phyloP scores from a whole-genome alignment of 2,113 vertebrate genomes.

The Carassius auratus region DNA sequence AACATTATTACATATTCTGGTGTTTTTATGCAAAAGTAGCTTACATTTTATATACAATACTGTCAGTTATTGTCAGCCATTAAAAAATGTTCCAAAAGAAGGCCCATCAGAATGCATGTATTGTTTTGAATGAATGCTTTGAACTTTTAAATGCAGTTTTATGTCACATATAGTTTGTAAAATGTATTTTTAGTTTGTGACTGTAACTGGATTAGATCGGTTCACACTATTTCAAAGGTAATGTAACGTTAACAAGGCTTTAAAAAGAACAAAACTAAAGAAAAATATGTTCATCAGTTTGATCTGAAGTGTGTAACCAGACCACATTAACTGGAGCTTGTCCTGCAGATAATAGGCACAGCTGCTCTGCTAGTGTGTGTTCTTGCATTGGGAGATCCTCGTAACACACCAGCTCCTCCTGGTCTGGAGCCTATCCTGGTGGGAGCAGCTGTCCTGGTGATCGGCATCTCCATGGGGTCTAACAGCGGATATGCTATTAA shows the following conservation, averaged over 20 bases:
- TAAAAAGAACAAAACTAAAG: background rate
- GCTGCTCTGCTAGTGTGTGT: constrained; percentile 73
- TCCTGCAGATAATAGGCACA: constrained; percentile 75
- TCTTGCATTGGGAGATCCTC: constrained; percentile 74
- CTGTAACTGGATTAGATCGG: too few relatives aligned
- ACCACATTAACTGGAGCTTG: background rate
- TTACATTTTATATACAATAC: too few relatives aligned
- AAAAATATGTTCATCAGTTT: background rate
- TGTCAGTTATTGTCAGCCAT: too few relatives aligned
- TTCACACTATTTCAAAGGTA: background rate
- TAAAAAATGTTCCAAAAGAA: too few relatives aligned
- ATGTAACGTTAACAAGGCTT: background rate
- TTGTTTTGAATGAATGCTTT: too few relatives aligned
- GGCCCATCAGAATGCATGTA: too few relatives aligned
- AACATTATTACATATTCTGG: too few relatives aligned
- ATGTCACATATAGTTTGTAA: background rate
- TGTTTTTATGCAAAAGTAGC: background rate
- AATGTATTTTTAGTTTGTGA: background rate
- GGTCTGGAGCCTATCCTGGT: constrained; percentile 74
- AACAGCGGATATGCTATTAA: constrained; percentile 84
- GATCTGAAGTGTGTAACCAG: background rate
- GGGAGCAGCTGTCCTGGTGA: constrained; percentile 72
- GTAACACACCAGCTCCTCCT: constrained; percentile 70
- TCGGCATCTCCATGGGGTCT: constrained; percentile 77
- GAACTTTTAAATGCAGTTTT: too few relatives aligned